Conservation (phyloP, 2,888 invertebrate species). For the Corythucha ciliata region DNA sequence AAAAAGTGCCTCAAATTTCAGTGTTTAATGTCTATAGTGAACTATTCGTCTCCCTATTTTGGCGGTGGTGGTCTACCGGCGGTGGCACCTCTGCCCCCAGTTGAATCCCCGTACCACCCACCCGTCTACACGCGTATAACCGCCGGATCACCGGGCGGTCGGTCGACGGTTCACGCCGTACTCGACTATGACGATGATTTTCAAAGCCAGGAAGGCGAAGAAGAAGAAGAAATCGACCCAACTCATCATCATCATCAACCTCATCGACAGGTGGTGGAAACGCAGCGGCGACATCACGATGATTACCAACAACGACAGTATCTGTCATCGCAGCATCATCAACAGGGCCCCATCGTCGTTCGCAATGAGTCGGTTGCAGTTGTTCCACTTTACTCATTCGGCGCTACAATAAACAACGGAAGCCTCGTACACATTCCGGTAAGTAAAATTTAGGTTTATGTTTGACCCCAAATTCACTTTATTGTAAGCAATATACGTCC, state of each 20-base stretch:
- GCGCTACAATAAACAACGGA: conserved; percentile 64
- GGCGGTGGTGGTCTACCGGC: too few species aligned
- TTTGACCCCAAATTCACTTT: too few species aligned
- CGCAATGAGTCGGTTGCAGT: conserved; percentile 80
- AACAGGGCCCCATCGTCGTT: conserved; percentile 73
- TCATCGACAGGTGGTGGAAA: background rate
- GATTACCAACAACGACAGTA: too few species aligned
- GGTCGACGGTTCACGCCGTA: conserved; percentile 61
- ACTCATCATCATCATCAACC: conserved; percentile 9
- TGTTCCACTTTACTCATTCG: conserved; percentile 72
- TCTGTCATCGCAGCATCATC: conserved; percentile 50
- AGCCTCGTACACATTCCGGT: conserved; percentile 84
- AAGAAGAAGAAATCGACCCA: conserved; percentile 20
- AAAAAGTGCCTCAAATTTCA: too few species aligned
- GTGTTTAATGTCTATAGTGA: too few species aligned
- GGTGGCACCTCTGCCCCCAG: too few species aligned
- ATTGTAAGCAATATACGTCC: too few species aligned
- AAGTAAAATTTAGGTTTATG: conserved; percentile 50
- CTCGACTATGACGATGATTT: conserved; percentile 59
- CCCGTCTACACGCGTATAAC: conserved; percentile 41
- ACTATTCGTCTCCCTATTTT: too few species aligned
- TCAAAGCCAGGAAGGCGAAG: conserved; percentile 42
- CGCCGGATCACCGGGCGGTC: conserved; percentile 40
- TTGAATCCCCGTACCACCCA: conserved; percentile 19
- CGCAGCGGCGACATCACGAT: too few species aligned